Percentiles rank a stretch among this genome's conserved stretches.
Evolutionary conservation across 2,888 invertebrate species (phyloP).

Genomic region (Tipula vernalis): DNA sequence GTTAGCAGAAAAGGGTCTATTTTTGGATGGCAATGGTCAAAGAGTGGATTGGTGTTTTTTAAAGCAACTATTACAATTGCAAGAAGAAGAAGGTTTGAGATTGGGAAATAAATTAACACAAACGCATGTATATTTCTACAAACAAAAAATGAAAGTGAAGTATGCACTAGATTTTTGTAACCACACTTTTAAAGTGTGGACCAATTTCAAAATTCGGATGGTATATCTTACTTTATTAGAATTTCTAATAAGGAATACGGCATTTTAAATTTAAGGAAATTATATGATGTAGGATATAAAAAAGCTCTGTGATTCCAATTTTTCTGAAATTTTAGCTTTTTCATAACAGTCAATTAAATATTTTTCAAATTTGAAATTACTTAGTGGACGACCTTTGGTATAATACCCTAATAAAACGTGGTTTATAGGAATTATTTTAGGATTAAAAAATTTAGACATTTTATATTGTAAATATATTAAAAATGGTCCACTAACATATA

Average conservation of each 20-base stretch:
- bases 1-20: too few species aligned
- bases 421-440: too few species aligned
- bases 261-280: slow-evolving; percentile 19
- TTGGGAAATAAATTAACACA: too few species aligned
- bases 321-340: slow-evolving; percentile 15
- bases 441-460: too few species aligned
- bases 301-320: slow-evolving; percentile 6
- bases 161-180: slow-evolving; percentile 17
- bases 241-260: slow-evolving; percentile 21
- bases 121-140: neutral
- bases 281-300: neutral
- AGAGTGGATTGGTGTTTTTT: too few species aligned
- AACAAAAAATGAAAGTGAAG: neutral
- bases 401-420: too few species aligned
- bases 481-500: slow-evolving; percentile 15
- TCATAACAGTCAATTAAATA: slow-evolving; percentile 6
- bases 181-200: slow-evolving; percentile 16
- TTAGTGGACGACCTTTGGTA: too few species aligned
- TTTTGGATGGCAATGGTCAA: too few species aligned
- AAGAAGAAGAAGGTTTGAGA: neutral
- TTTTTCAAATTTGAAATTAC: too few species aligned
- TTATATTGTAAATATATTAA: slow-evolving; percentile 14
- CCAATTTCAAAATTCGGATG: slow-evolving; percentile 17
- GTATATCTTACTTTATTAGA: slow-evolving; percentile 18
- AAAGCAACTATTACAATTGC: too few species aligned